These are phyloP conservation scores for Indicator indicator DNA, from an alignment of 2,113 vertebrate genomes.

Conservation along the genomic window DNA sequence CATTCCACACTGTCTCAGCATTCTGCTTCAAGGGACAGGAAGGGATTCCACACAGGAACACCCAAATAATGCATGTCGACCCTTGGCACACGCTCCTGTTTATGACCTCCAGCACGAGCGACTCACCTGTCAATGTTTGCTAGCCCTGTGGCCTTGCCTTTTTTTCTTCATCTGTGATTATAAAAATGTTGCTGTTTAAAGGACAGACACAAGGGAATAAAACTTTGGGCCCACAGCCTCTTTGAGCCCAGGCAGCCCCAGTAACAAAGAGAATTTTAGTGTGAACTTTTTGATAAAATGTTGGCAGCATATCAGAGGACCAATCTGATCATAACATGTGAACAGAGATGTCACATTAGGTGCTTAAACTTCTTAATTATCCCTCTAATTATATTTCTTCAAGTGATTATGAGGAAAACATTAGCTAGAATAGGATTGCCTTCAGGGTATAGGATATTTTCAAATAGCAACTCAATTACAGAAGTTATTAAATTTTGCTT, in stretches of 20 bases:
- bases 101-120: background rate
- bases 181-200: constrained; percentile 49
- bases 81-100: fast-evolving
- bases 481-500: background rate
- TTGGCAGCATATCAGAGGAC: constrained; percentile 29
- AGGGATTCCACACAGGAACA: background rate
- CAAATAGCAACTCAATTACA: background rate
- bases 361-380: background rate
- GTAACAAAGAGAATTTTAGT: constrained; percentile 2
- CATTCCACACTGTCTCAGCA: background rate
- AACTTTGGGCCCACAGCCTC: background rate
- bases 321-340: background rate
- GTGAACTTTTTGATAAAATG: constrained; percentile 2
- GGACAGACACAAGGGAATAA: background rate
- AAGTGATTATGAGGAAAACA: background rate
- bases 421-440: background rate
- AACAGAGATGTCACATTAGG: background rate
- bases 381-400: background rate
- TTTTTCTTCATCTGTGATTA: constrained; percentile 33
- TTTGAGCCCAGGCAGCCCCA: background rate
- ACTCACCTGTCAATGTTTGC: background rate
- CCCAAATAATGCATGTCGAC: fast-evolving
- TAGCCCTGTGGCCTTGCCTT: background rate
- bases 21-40: background rate
- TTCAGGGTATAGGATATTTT: background rate